Conservation (phyloP, 2,113 vertebrate species). For the Ariopsis seemanni region DNA sequence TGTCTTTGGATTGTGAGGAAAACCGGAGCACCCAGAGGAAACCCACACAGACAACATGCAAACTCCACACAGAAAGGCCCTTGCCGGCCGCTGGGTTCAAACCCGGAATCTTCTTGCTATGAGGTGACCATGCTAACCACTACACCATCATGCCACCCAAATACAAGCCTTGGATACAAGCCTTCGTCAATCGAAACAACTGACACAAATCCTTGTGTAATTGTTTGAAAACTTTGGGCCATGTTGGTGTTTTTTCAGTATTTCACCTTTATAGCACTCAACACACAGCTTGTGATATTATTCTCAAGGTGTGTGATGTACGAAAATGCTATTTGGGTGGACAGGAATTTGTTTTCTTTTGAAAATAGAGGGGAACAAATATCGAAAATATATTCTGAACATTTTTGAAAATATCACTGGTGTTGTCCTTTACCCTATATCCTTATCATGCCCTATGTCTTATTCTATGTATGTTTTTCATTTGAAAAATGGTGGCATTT, state of each 20-base stretch:
- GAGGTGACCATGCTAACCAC: too few relatives aligned
- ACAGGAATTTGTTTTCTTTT: background rate
- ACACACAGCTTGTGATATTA: background rate
- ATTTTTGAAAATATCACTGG: too few relatives aligned
- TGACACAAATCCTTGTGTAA: background rate
- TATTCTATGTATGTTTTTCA: background rate
- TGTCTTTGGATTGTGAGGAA: too few relatives aligned
- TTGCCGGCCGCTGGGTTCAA: too few relatives aligned
- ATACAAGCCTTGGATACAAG: too few relatives aligned
- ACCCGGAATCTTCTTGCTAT: too few relatives aligned
- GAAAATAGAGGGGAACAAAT: background rate
- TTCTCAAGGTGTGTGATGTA: background rate
- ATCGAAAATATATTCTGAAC: background rate
- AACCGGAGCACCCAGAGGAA: too few relatives aligned
- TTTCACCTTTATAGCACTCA: background rate
- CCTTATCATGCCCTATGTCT: background rate
- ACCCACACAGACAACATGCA: too few relatives aligned
- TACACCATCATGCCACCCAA: too few relatives aligned
- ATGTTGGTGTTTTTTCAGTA: background rate
- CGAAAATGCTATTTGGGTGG: background rate
- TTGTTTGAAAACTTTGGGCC: background rate
- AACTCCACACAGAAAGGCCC: too few relatives aligned
- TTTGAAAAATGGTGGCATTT: background rate
- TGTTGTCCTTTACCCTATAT: too few relatives aligned
- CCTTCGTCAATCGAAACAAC: background rate